These are phyloP conservation scores for Mellivora capensis DNA, from an alignment of 2,113 vertebrate species.

Conservation along the genomic window DNA sequence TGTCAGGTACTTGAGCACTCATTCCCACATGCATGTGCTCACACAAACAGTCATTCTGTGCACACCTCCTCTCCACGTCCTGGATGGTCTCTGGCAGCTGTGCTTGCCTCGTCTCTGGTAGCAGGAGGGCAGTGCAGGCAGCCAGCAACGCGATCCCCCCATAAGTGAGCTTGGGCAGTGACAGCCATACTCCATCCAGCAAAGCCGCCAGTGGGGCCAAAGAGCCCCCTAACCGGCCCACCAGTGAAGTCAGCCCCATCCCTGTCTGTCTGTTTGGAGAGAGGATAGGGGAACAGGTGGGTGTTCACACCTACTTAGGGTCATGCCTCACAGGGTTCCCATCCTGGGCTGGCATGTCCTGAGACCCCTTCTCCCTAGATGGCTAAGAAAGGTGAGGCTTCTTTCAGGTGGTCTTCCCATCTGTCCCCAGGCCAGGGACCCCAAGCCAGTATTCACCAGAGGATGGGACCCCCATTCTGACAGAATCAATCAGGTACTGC, in stretches of 20 bases:
- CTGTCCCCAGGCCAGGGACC: not conserved
- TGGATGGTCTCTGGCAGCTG: conserved; percentile 88
- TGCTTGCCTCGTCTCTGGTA: conserved; percentile 83
- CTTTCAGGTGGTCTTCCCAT: not conserved
- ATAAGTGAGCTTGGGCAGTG: conserved; percentile 82
- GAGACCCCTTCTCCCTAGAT: not conserved
- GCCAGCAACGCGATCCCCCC: conserved; percentile 77
- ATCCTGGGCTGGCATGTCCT: not conserved
- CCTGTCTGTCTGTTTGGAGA: conserved; percentile 85
- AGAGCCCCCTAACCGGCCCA: conserved; percentile 85
- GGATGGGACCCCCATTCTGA: not conserved
- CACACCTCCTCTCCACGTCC: conserved; percentile 85
- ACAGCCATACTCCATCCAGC: conserved; percentile 85
- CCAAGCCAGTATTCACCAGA: not conserved
- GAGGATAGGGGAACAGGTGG: not conserved
- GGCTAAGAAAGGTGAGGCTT: not conserved
- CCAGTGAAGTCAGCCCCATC: conserved; percentile 84
- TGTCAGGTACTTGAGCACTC: not conserved
- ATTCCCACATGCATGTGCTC: not conserved
- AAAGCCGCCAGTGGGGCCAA: conserved; percentile 85
- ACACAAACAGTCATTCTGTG: not conserved
- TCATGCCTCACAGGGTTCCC: not conserved
- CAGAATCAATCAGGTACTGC: not conserved
- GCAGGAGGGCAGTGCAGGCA: conserved; percentile 72
- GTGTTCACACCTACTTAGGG: not conserved